Evolutionary conservation across 2,888 invertebrate species (phyloP).

Genomic region (Lutraria lutraria): DNA sequence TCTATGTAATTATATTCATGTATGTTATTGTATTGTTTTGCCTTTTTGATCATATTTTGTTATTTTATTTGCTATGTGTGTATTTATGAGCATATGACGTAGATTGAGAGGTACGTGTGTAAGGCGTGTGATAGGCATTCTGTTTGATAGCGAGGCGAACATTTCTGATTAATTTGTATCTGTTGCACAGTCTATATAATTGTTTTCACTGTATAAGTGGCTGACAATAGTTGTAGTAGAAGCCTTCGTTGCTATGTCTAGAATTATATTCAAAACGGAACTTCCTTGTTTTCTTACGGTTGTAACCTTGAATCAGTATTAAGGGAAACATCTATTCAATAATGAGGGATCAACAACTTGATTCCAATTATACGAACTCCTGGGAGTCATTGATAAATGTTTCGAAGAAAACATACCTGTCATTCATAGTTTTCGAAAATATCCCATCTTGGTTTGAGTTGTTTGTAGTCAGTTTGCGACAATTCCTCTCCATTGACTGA

Average conservation of each 20-base stretch:
- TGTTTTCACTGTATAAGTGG: background rate
- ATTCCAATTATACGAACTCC: background rate
- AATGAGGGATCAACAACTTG: background rate
- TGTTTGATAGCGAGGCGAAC: background rate
- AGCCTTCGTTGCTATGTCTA: background rate
- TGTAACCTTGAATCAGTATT: background rate
- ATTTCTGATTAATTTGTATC: constrained; percentile 9
- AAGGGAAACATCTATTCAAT: background rate
- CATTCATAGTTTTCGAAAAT: background rate
- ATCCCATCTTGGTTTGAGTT: background rate
- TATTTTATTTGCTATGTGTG: constrained; percentile 25
- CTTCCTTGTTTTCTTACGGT: background rate
- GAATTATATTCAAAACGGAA: background rate
- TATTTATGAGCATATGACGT: constrained; percentile 1
- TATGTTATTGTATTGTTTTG: constrained; percentile 3
- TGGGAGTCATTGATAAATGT: background rate
- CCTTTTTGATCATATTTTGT: constrained; percentile 3
- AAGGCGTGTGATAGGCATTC: background rate
- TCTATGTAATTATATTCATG: constrained; percentile 9
- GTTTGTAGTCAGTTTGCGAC: background rate
- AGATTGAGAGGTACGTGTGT: background rate
- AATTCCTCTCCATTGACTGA: background rate
- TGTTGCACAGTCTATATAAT: constrained; percentile 6
- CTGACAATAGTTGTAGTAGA: constrained; percentile 1
- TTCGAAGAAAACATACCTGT: background rate